phyloP scores from a whole-genome alignment of 2,113 vertebrate genomes.

The Lutjanus erythropterus region DNA sequence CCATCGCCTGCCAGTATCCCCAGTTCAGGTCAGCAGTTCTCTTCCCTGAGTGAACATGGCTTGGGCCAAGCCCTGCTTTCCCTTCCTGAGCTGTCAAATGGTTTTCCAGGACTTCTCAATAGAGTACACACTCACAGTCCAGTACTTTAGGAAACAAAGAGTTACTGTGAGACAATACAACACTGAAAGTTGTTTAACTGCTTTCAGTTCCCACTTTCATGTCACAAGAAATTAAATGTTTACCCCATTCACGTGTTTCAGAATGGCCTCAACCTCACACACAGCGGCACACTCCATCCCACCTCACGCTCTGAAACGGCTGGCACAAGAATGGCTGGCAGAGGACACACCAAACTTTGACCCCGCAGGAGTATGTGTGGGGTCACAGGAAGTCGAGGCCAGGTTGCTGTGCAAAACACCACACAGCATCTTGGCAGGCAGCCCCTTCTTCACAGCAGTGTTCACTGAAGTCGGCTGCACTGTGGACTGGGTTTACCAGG shows the following conservation, averaged over 20 bases:
- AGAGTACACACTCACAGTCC: too few relatives aligned
- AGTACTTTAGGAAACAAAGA: background rate
- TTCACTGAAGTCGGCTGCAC: constrained; percentile 86
- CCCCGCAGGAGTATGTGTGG: constrained; percentile 83
- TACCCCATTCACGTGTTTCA: constrained; percentile 6
- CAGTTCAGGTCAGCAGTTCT: too few relatives aligned
- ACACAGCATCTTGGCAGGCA: constrained; percentile 84
- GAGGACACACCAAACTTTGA: constrained; percentile 89
- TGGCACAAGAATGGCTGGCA: constrained; percentile 86
- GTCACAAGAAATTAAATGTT: background rate
- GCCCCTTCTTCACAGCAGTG: constrained; percentile 88
- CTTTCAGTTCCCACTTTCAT: constrained; percentile 9
- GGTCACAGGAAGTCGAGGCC: constrained; percentile 71
- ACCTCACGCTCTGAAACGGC: constrained; percentile 69
- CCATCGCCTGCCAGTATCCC: too few relatives aligned
- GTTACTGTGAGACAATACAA: background rate
- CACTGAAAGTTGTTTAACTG: background rate
- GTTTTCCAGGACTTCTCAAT: too few relatives aligned
- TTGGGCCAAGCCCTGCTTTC: too few relatives aligned
- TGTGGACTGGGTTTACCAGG: constrained; percentile 85
- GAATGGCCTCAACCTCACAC: constrained; percentile 55
- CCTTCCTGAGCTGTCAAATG: too few relatives aligned
- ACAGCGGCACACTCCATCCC: constrained; percentile 74
- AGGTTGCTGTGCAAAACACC: constrained; percentile 86
- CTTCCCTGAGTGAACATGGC: too few relatives aligned